A percentile compares a stretch with the other conserved stretches of the same genome.
phyloP scores from a whole-genome alignment of 2,113 vertebrate genomes.

The Psilopsiagon aurifrons region DNA sequence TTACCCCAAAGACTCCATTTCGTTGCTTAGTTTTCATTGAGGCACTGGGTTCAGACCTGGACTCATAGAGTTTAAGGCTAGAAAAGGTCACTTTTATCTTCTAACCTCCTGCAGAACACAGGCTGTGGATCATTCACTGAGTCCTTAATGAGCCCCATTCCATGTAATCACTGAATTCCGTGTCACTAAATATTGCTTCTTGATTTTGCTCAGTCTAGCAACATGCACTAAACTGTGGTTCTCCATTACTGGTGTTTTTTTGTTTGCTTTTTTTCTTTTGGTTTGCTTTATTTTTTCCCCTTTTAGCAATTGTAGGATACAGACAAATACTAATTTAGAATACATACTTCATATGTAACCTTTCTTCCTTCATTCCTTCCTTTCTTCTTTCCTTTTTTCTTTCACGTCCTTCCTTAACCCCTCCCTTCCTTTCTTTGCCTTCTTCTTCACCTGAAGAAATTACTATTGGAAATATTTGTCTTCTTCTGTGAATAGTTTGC shows the following conservation, averaged over 20 bases:
- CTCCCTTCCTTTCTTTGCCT: neutral
- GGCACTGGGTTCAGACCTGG: neutral
- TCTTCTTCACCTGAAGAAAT: neutral
- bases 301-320: neutral
- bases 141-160: neutral
- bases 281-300: fast-evolving
- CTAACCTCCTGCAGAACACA: constrained; percentile 21
- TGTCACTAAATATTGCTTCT: neutral
- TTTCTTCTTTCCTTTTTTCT: too few species aligned
- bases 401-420: too few species aligned
- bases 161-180: neutral
- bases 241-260: neutral
- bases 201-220: neutral
- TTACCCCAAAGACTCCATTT: constrained; percentile 9
- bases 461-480: neutral
- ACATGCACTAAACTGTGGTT: neutral
- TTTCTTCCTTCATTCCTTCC: too few species aligned
- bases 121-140: neutral
- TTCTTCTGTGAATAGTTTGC: neutral
- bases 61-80: constrained; percentile 22
- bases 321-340: neutral
- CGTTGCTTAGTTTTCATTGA: neutral
- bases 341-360: neutral
- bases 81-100: constrained; percentile 47
- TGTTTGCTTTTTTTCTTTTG: neutral